phyloP scores from a whole-genome alignment of 2,888 invertebrate species.

The Junonia oenone region DNA sequence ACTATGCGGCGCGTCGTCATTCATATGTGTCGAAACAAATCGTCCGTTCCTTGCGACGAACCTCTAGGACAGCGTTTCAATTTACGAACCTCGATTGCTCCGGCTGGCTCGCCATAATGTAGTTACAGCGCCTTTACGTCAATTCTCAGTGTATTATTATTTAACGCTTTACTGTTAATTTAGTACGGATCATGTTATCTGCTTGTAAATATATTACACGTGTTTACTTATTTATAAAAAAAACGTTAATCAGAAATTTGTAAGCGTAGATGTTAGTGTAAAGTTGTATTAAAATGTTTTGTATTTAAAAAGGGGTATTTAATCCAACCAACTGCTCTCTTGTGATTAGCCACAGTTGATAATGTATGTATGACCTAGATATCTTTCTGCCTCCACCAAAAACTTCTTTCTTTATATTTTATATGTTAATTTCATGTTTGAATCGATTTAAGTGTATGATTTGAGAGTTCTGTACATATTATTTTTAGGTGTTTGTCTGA shows the following conservation, averaged over 20 bases:
- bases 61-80: conserved; percentile 28
- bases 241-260: conserved; percentile 68
- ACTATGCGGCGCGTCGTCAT: conserved; percentile 27
- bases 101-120: conserved; percentile 68
- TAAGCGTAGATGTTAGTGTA: conserved; percentile 78
- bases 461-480: conserved; percentile 75
- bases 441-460: conserved; percentile 62
- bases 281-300: conserved; percentile 77
- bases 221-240: conserved; percentile 78
- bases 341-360: conserved; percentile 64
- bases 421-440: conserved; percentile 39
- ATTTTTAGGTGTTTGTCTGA: conserved; percentile 73
- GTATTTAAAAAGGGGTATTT: conserved; percentile 76
- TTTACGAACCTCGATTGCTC: conserved; percentile 47
- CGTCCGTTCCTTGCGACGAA: conserved; percentile 28
- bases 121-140: conserved; percentile 75
- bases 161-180: conserved; percentile 73
- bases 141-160: conserved; percentile 80
- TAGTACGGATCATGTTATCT: conserved; percentile 72
- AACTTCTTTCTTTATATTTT: conserved; percentile 45
- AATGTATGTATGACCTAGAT: conserved; percentile 47
- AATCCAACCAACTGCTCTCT: conserved; percentile 76
- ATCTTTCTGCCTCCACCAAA: conserved; percentile 43
- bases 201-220: conserved; percentile 77
- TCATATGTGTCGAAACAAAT: conserved; percentile 24